Base-by-base conservation (phyloP, 2,113 vertebrate species). In the Ceyx cyanopectus region DNA sequence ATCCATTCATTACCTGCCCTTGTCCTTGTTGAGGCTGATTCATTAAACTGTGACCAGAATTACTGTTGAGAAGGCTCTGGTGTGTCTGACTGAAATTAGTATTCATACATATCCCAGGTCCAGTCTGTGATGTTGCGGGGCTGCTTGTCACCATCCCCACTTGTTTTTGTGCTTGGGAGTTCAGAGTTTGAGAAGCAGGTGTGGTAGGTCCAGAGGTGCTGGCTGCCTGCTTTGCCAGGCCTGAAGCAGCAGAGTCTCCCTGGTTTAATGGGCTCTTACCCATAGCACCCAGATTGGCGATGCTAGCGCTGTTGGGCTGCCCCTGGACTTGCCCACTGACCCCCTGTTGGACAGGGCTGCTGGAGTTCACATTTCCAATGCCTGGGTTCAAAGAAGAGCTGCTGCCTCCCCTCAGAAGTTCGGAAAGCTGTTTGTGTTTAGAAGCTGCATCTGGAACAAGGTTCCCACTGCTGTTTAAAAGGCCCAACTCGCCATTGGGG, bases 371-470 rank as follows among this genome's bases (percentile, higher is more conserved):
- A 96, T 88, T 98, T 80, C 97, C 98, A 70, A 98, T 96, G 40
- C 98, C 98, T 63, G 98, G 96, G 90, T 96, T 98, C 81, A 99
- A 96, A 92, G 97, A 98, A 80, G 99, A 97, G 92, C 98, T 94
- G 17, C 98, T 98, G 96, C 98, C 98, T 50, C 99, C 98, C 74
- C 99, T 98, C n/a, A 99, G 98, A 79, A 99, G 99, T 94, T 99
- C 99, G 0, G 99, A 99, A 81, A 99, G 98, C 86, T 99, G 99
- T 96, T 99, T 99, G 97, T 99, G 99, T 97, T 99, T 99, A 94
- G 99, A 98, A 93, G 99, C 99, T 29, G 99, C 99, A 96, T 99
- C 99, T 69, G 98, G 98, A 93, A 98, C 98, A 51, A 98, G 98
- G 94, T 97, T 98, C 88, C 98, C 98, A 83, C 98, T 97, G 91